A percentile compares a stretch with the other conserved stretches of the same genome.
Evolutionary conservation across 2,113 vertebrate species (phyloP).

Genomic region (Gallinago jamesoni): DNA sequence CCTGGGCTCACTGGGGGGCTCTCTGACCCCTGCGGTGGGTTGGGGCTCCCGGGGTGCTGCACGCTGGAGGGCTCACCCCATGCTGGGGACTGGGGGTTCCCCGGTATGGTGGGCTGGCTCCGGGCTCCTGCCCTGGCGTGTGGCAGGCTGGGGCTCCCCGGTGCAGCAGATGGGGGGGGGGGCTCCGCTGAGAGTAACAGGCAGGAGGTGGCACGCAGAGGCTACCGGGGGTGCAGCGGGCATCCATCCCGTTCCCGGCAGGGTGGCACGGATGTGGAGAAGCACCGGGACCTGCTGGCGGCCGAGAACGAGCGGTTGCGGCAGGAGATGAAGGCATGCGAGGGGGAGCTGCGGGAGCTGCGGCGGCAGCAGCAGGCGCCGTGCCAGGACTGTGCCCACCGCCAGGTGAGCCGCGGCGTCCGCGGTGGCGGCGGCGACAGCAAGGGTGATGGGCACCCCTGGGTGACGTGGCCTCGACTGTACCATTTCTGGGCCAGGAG

Average conservation of each 20-base stretch:
- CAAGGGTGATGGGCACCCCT: rapidly evolving
- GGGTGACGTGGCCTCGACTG: rapidly evolving
- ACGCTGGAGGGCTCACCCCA: neutral
- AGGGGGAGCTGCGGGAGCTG: conserved; percentile 76
- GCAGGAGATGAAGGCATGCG: conserved; percentile 84
- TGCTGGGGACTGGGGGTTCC: neutral
- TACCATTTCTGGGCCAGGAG: conserved; percentile 58
- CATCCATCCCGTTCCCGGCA: neutral
- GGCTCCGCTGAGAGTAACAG: no score
- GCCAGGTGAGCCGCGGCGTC: conserved; percentile 68
- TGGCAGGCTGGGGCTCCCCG: neutral
- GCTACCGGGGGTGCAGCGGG: rapidly evolving
- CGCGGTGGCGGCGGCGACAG: rapidly evolving
- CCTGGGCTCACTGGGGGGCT: no score
- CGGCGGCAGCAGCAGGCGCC: conserved; percentile 2
- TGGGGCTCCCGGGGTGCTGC: no score
- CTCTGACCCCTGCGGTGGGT: no score
- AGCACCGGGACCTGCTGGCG: conserved; percentile 89
- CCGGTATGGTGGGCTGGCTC: neutral
- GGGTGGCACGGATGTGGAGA: conserved; percentile 91
- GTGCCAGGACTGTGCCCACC: conserved; percentile 76
- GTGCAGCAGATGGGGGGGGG: neutral
- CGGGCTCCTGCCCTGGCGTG: rapidly evolving
- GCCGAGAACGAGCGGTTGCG: conserved; percentile 89
- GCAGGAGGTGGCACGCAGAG: neutral